These are phyloP conservation scores for Hipparchia semele DNA, from an alignment of 2,888 invertebrate species.

Conservation along the genomic window DNA sequence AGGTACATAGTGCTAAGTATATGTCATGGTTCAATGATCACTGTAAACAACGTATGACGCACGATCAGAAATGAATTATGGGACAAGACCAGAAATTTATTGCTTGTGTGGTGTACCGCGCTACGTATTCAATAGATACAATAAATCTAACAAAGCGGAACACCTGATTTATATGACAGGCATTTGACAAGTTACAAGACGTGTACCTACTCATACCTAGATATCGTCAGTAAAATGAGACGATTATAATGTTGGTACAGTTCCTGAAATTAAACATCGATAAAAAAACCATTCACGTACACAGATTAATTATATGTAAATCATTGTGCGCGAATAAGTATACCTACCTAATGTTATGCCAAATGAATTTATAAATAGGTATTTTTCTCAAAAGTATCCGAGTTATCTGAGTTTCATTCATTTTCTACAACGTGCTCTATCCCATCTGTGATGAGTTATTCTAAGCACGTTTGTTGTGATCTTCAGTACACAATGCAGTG, in stretches of 20 bases:
- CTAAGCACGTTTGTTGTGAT: conserved; percentile 39
- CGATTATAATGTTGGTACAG: not conserved
- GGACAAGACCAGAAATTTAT: conserved; percentile 40
- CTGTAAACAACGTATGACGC: conserved; percentile 40
- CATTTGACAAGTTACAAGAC: conserved; percentile 23
- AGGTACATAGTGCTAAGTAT: not conserved
- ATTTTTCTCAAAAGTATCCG: not conserved
- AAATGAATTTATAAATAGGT: not conserved
- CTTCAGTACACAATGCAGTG: conserved; percentile 56
- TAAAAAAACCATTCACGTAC: too few relatives aligned
- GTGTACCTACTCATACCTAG: not conserved
- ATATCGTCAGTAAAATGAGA: conserved; percentile 9
- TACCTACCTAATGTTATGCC: not conserved
- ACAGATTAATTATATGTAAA: too few relatives aligned
- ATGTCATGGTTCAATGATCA: conserved; percentile 30
- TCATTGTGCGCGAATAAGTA: not conserved
- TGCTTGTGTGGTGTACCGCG: conserved; percentile 24
- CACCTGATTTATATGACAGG: conserved; percentile 36
- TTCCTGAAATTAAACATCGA: not conserved
- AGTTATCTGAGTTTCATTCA: not conserved
- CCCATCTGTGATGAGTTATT: conserved; percentile 25
- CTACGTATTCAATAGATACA: conserved; percentile 21
- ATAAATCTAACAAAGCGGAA: conserved; percentile 38
- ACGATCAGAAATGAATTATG: conserved; percentile 39
- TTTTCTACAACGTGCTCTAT: conserved; percentile 8